Evolutionary conservation across 1,140 invertebrate genomes (phyloP), one percentile per base, ranked within the genome.

Genomic region (Steinernema feltiae): DNA sequence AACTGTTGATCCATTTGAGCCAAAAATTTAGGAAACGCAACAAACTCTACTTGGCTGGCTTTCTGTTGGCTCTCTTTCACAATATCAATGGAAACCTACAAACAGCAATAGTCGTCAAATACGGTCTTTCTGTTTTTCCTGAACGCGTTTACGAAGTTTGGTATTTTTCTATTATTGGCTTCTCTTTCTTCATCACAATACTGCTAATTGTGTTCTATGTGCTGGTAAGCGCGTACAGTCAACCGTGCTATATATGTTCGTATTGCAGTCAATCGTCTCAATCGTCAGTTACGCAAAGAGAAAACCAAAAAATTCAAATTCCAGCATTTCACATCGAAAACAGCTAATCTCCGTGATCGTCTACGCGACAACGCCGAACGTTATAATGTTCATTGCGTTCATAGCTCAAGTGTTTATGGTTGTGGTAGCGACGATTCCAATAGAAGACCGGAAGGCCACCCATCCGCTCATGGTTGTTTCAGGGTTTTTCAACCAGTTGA

Each of bases 321-420:
- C 53, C 15, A 63, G 24, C 2, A n/a, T 3, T 27, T 7, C 12
- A 27, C 53, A 63, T 63, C 53, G 53, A 3, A 7, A 21, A 7
- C 53, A 63, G 53, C 53, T 63, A 7, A 7, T 63, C 12, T 12
- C 53, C 24, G 53, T 63, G 7, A 63, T 63, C 24, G 24, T 63
- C 15, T 63, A 63, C 53, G 53, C 53, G 53, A 63, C 53, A 7
- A 63, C 24, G 53, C 53, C 53, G 24, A 63, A 63, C 53, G 53
- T 63, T 63, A 3, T 63, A 7, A 27, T 63, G 7, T 3, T 63
- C 7, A 3, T 63, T 15, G 12, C 2, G 7, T 3, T n/a, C 2
- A 17, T 27, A 15, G 12, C 53, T n/a, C 7, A 63, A 3, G 53
- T 21, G 15, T 63, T 63, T 63, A 63, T 12, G 12, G 3, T 63